Evolutionary conservation across 2,888 invertebrate species (phyloP), one percentile per base, ranked within the genome.

Genomic region (Melitaea athalia): DNA sequence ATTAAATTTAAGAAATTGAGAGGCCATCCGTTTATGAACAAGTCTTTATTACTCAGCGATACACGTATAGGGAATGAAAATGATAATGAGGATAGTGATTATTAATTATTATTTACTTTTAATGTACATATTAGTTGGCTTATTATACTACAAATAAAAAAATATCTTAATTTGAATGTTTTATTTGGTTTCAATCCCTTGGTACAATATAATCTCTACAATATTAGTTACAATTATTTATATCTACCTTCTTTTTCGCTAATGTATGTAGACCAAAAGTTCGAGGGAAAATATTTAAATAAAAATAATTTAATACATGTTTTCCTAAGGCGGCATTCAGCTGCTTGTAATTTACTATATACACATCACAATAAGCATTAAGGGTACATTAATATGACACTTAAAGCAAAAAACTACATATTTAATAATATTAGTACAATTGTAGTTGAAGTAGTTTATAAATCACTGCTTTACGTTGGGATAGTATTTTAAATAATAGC

Each of bases 161-260:
- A 67, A 4, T 5, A 43, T 62, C 15, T 45, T 57, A 45, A 61
- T 71, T 70, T 76, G 77, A 71, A 53, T 72, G 65, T 67, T 85
- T 84, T 85, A 86, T 86, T 84, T 84, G 83, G 85, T 80, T 81
- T 81, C 75, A 77, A 79, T 81, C 77, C 81, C 81, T 84, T 85
- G 83, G 85, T 84, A 84, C 77, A 80, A 84, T 77, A 80, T 53
- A 57, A 66, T 64, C 5, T 62, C 69, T 42, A 61, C 64, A 59
- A 8, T 63, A 64, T 38, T 42, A 10, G n/a, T 12, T 65, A 59
- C 8, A 65, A 59, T 57, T 24, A 38, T 15, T 59, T 42, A 60
- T 38, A 33, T 15, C 11, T 31, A 57, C 0, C 24, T 42, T 57
- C 33, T 64, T 47, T n/a, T 6, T 5, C n/a, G n/a, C 14, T 47